Conservation (phyloP, 2,888 invertebrate species). For the Pelosia muscerda region DNA sequence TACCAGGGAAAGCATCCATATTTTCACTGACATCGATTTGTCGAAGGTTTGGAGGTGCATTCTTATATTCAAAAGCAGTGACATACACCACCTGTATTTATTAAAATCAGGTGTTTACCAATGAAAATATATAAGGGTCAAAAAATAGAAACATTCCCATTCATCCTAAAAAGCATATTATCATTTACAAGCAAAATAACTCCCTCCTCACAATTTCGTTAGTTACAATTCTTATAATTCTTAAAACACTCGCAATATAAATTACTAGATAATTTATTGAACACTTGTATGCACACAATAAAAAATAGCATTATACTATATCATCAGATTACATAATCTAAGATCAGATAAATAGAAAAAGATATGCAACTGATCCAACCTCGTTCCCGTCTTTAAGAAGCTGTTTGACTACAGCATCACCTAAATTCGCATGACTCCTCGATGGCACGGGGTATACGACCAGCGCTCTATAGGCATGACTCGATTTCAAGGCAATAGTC, state of each 20-base stretch:
- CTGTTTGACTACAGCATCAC: conserved; percentile 56
- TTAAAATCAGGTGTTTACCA: too few relatives aligned
- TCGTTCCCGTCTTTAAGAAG: conserved; percentile 62
- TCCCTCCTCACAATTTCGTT: too few relatives aligned
- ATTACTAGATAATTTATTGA: too few relatives aligned
- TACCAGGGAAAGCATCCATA: conserved; percentile 44
- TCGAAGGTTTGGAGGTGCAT: conserved; percentile 48
- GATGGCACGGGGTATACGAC: conserved; percentile 56
- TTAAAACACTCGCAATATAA: too few relatives aligned
- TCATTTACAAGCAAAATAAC: too few relatives aligned
- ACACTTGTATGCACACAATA: too few relatives aligned
- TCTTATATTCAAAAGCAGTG: conserved; percentile 49
- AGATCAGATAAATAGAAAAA: neutral
- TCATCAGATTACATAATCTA: conserved; percentile 24
- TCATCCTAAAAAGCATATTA: too few relatives aligned
- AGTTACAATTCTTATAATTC: too few relatives aligned
- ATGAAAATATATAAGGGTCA: too few relatives aligned
- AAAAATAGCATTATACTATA: too few relatives aligned
- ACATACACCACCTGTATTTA: conserved; percentile 60
- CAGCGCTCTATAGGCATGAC: conserved; percentile 54
- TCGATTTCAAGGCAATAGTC: conserved; percentile 23
- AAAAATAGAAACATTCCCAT: too few relatives aligned
- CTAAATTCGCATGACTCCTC: conserved; percentile 59
- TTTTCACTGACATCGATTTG: conserved; percentile 51
- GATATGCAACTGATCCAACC: conserved; percentile 43